Conservation (phyloP, 2,113 vertebrate species). For the Pipa parva region DNA sequence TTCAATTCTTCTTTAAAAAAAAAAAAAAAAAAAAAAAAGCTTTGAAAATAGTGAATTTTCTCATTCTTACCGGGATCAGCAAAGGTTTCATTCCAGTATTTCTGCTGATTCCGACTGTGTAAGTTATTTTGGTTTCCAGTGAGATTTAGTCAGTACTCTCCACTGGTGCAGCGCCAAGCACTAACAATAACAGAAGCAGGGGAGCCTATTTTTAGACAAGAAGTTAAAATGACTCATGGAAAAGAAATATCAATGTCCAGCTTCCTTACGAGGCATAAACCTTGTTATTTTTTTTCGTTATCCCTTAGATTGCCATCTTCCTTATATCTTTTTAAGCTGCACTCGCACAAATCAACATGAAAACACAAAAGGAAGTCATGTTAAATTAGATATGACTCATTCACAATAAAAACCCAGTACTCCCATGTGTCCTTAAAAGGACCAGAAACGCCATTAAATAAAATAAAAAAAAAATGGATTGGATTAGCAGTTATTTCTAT, state of each 20-base stretch:
- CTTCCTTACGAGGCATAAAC: constrained; percentile 8
- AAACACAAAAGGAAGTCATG: too few relatives aligned
- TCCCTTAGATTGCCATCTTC: neutral
- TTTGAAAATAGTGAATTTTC: too few relatives aligned
- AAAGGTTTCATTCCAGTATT: constrained; percentile 25
- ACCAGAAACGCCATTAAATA: too few relatives aligned
- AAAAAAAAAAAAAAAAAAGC: too few relatives aligned
- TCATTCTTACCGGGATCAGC: constrained; percentile 6
- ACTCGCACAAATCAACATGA: too few relatives aligned
- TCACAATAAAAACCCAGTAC: too few relatives aligned
- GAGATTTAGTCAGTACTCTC: constrained; percentile 29
- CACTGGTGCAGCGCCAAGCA: constrained; percentile 21
- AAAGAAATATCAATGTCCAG: neutral
- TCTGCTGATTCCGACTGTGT: constrained; percentile 14
- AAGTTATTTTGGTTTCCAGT: constrained; percentile 18
- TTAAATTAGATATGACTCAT: too few relatives aligned
- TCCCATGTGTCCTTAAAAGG: too few relatives aligned
- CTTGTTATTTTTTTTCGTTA: neutral
- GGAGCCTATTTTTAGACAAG: constrained; percentile 31
- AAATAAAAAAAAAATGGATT: too few relatives aligned
- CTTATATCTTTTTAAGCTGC: too few relatives aligned
- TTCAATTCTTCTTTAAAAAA: too few relatives aligned
- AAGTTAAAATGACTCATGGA: constrained; percentile 29
- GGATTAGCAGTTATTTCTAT: too few relatives aligned
- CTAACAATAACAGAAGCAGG: constrained; percentile 25